phyloP scores from a whole-genome alignment of 1,140 invertebrate genomes.

The Pachyrhynchus sulphureomaculatus region DNA sequence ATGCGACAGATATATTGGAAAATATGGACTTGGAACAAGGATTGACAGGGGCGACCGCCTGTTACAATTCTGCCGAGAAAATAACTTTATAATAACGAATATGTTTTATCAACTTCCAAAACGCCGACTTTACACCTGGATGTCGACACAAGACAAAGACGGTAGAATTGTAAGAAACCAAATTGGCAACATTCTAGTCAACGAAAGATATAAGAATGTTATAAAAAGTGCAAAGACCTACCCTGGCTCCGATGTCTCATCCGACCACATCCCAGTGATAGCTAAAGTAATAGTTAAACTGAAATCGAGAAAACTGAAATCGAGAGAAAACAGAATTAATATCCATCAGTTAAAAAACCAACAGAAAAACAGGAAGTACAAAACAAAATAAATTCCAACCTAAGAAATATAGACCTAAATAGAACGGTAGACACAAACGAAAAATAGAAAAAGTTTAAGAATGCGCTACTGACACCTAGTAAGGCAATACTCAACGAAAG shows the following conservation, averaged over 20 bases:
- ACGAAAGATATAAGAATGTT: slow-evolving; percentile 40
- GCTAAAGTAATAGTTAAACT: background rate
- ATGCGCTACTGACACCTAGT: too few species aligned
- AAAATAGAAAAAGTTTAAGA: too few species aligned
- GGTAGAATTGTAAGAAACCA: slow-evolving; percentile 43
- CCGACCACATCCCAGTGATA: slow-evolving; percentile 41
- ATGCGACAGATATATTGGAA: background rate
- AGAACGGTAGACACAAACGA: too few species aligned
- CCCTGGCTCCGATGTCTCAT: slow-evolving; percentile 27
- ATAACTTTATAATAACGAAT: slow-evolving; percentile 43
- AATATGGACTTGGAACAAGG: slow-evolving; percentile 38
- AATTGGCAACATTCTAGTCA: slow-evolving; percentile 46
- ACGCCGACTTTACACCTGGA: slow-evolving; percentile 49
- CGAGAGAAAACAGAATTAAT: too few species aligned
- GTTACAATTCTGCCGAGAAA: slow-evolving; percentile 44
- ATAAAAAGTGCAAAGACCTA: slow-evolving; percentile 42
- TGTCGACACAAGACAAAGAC: slow-evolving; percentile 40
- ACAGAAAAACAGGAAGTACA: too few species aligned
- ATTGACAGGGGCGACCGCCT: slow-evolving; percentile 43
- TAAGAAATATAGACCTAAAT: too few species aligned
- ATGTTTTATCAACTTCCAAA: slow-evolving; percentile 43
- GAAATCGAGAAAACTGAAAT: background rate
- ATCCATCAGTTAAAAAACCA: too few species aligned
- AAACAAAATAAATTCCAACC: too few species aligned
- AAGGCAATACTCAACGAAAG: too few species aligned